A percentile compares a stretch with the other conserved stretches of the same genome.
Conservation (phyloP, 2,113 vertebrate species). For the Clarias magur region DNA sequence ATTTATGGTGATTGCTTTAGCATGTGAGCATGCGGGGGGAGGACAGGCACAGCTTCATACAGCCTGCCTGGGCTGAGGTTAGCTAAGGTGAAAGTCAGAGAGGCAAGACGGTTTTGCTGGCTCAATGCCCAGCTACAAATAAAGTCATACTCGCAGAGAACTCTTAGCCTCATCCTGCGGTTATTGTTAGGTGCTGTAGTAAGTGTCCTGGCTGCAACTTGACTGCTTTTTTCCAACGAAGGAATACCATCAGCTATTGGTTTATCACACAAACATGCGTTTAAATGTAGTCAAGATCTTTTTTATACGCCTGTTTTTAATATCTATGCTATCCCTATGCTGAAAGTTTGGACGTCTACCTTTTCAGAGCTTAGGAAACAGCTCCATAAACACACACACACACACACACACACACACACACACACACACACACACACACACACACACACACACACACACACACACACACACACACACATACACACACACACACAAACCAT, state of each 20-base stretch:
- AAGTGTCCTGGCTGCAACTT: neutral
- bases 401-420: neutral
- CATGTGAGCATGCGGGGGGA: slow-evolving; percentile 53
- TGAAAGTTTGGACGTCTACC: neutral
- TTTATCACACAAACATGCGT: neutral
- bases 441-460: neutral
- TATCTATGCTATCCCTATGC: neutral
- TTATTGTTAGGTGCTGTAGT: neutral
- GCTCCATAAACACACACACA: neutral
- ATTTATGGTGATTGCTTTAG: slow-evolving; percentile 60
- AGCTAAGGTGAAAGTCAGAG: slow-evolving; percentile 49
- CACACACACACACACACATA: slow-evolving; percentile 23
- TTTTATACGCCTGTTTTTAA: neutral
- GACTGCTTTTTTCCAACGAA: neutral
- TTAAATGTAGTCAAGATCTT: neutral
- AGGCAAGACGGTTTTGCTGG: slow-evolving; percentile 39
- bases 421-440: neutral
- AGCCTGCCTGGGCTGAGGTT: slow-evolving; percentile 46
- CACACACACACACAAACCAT: slow-evolving; percentile 43
- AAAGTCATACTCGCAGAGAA: slow-evolving; percentile 35
- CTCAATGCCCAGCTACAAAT: slow-evolving; percentile 38
- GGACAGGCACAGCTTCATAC: slow-evolving; percentile 37
- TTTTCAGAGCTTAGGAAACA: neutral
- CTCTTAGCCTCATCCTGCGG: slow-evolving; percentile 2
- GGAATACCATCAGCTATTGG: neutral